Percentiles rank a stretch among this genome's conserved stretches.
Evolutionary conservation across 2,797 vertebrate species (phyloP).

Genomic region (Phataginus tricuspis): DNA sequence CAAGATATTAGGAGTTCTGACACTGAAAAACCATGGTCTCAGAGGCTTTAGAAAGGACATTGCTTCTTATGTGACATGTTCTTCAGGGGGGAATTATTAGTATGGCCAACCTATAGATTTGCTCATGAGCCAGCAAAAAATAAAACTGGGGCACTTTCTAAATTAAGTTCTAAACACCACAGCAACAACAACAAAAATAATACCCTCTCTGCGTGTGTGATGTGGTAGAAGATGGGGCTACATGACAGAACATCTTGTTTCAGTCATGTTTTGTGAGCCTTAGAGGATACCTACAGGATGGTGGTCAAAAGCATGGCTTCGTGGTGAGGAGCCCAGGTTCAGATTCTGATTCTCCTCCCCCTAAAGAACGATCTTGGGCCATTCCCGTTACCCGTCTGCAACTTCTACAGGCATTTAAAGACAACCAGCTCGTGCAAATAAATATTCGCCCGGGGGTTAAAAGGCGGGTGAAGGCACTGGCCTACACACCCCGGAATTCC

Average conservation of each 20-base stretch:
- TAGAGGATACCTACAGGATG: neutral
- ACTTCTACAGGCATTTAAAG: neutral
- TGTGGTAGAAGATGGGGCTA: neutral
- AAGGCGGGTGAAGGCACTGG: neutral
- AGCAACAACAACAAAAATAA: neutral
- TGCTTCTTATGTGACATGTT: slow-evolving; percentile 5
- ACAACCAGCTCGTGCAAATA: neutral
- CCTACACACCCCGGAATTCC: neutral
- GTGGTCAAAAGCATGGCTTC: neutral
- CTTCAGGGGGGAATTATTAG: slow-evolving; percentile 5
- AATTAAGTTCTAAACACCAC: slow-evolving; percentile 43
- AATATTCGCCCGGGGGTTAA: neutral
- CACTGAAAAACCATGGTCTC: neutral
- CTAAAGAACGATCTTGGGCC: neutral
- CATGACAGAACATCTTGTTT: neutral
- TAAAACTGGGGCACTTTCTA: slow-evolving; percentile 58
- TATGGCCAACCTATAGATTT: slow-evolving; percentile 52
- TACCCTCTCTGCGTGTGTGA: neutral
- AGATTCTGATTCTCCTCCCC: neutral
- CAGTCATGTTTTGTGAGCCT: neutral
- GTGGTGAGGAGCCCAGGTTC: neutral
- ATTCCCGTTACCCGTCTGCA: neutral
- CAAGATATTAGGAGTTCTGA: neutral
- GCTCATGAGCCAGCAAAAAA: slow-evolving; percentile 28
- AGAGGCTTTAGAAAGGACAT: neutral